Conservation (phyloP, 2,888 invertebrate species). For the Amaurobius ferox region DNA sequence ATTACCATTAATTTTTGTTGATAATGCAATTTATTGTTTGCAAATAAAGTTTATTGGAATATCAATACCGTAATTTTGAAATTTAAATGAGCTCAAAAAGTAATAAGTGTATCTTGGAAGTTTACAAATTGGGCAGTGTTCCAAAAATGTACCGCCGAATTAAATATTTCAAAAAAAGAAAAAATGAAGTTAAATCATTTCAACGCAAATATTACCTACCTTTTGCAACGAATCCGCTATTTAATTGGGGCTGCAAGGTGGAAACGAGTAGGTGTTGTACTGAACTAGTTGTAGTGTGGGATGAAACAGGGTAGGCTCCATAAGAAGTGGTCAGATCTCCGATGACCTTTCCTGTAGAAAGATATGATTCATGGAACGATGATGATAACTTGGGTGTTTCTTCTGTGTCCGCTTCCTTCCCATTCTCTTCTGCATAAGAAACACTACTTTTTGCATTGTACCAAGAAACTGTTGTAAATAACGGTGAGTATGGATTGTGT, state of each 20-base stretch:
- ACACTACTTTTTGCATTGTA: conserved; percentile 22
- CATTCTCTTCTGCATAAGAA: background rate
- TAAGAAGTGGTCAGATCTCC: conserved; percentile 4
- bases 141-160: too few relatives aligned
- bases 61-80: background rate
- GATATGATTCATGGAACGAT: conserved; percentile 30
- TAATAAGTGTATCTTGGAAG: too few relatives aligned
- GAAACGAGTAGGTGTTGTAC: conserved; percentile 1
- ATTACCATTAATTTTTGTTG: too few relatives aligned
- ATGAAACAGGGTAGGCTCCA: background rate
- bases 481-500: background rate
- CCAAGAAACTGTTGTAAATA: conserved; percentile 13
- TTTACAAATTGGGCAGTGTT: too few relatives aligned
- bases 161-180: background rate
- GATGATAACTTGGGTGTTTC: conserved; percentile 21
- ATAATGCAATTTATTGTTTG: too few relatives aligned
- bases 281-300: background rate
- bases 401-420: background rate
- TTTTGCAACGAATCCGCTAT: conserved; percentile 1
- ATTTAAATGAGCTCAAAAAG: too few relatives aligned
- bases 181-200: too few relatives aligned
- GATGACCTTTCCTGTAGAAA: background rate
- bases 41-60: too few relatives aligned
- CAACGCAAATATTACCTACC: conserved; percentile 18
- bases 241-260: conserved; percentile 13